These are phyloP conservation scores for Arrhopalites spinosus DNA, from an alignment of 2,888 invertebrate genomes.

Conservation along the genomic window DNA sequence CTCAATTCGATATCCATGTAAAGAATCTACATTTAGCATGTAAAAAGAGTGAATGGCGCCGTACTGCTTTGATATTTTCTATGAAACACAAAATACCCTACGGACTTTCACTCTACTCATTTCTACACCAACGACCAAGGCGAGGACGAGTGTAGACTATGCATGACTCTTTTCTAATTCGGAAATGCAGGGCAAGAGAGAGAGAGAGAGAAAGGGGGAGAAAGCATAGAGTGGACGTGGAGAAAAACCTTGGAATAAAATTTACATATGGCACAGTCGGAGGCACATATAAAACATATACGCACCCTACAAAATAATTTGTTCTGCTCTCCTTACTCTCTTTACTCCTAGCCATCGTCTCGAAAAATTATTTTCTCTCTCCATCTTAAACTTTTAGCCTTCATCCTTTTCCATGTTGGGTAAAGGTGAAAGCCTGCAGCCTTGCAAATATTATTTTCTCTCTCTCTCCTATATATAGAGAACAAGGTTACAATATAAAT, in stretches of 20 bases:
- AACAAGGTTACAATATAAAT: no score
- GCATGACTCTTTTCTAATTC: constrained; percentile 34
- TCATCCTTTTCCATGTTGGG: background rate
- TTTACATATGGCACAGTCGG: no score
- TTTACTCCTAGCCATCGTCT: constrained; percentile 14
- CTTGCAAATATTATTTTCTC: background rate
- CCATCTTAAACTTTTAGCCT: background rate
- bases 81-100: background rate
- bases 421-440: background rate
- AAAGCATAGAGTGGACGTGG: background rate
- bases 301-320: constrained; percentile 29
- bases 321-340: constrained; percentile 33
- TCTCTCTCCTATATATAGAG: background rate
- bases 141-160: no score
- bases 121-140: no score
- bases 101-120: background rate
- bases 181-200: constrained; percentile 17
- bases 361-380: constrained; percentile 3
- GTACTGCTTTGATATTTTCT: background rate
- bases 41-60: background rate
- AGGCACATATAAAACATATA: background rate
- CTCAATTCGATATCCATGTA: no score
- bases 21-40: no score
- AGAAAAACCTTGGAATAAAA: no score
- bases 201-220: constrained; percentile 7